phyloP scores from a whole-genome alignment of 2,888 invertebrate genomes.

The Phymatocera aterrima region DNA sequence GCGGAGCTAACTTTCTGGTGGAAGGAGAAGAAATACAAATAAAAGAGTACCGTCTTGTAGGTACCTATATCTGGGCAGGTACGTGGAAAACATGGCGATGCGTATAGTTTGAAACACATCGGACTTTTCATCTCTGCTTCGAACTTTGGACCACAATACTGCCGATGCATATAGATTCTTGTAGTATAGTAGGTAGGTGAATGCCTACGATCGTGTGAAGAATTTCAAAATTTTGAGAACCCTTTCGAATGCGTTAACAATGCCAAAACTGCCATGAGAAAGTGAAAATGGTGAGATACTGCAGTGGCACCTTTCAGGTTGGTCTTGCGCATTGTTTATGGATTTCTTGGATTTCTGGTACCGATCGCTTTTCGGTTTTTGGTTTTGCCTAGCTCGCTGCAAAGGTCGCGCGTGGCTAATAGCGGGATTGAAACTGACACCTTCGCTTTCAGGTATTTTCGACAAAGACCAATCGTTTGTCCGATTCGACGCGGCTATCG shows the following conservation, averaged over 20 bases:
- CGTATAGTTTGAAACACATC: background rate
- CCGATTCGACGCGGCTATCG: slow-evolving; percentile 69
- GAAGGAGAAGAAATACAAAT: too few relatives aligned
- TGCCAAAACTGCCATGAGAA: background rate
- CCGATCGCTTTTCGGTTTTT: slow-evolving; percentile 49
- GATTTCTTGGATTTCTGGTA: background rate
- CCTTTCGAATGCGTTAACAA: slow-evolving; percentile 28
- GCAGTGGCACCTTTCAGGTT: background rate
- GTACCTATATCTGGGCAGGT: background rate
- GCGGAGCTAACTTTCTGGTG: background rate
- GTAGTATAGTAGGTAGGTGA: background rate
- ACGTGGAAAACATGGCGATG: background rate
- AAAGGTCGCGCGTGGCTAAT: slow-evolving; percentile 63
- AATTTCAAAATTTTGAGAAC: background rate
- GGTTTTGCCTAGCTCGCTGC: too few relatives aligned
- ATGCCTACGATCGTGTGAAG: background rate
- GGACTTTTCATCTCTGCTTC: slow-evolving; percentile 3
- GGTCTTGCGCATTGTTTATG: slow-evolving; percentile 26
- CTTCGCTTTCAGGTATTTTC: slow-evolving; percentile 47
- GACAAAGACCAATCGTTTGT: slow-evolving; percentile 66
- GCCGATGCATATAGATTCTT: background rate
- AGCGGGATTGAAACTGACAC: slow-evolving; percentile 51
- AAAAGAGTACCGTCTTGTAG: background rate
- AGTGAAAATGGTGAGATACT: background rate
- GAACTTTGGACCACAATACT: background rate